Base-by-base conservation (phyloP, 2,113 vertebrate genomes). In the Morone chrysops region DNA sequence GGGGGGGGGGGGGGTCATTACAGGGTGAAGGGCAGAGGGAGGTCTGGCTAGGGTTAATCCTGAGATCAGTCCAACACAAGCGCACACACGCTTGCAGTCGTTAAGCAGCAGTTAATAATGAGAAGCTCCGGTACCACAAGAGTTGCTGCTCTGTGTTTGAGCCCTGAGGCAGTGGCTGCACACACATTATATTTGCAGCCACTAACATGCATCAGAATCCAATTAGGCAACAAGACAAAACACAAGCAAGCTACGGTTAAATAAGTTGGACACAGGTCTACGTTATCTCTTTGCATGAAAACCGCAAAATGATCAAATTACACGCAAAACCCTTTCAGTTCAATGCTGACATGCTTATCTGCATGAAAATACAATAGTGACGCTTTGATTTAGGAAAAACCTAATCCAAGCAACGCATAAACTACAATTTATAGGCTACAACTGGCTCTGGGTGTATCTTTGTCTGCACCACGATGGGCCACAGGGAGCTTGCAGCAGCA, bases 1-100 rank as follows among this genome's bases (percentile, higher is more conserved):
- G n/a, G n/a, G 25, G 25, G 25, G 7, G 2, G 7, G 56, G 40
- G 36, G 53, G 61, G 59, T 47, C 1, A 8, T 69, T 83, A 70
- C 20, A n/a, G 78, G 51, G 56, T 82, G 51, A 68, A 89, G 82
- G 70, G 68, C 60, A 74, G 53, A 38, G 82, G 65, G 80, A 89
- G 78, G 84, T 82, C 83, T 75, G 62, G 59, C 53, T 13, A 61
- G 85, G 87, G 82, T 90, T 92, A 91, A 92, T 92, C 87, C 86
- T 50, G 81, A 89, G 86, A 83, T 86, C 86, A 84, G 75, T 70
- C 75, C 71, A 65, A 82, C 77, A 81, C 59, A 79, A 17, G 77
- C 67, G 77, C 67, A 76, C 14, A 76, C 61, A 70, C 47, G 4
- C 43, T n/a, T 5, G 41, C 10, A 8, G 65, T 53, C 22, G 43